These are phyloP conservation scores for Hirtodrosophila cameraria DNA, from an alignment of 2,888 invertebrate genomes.

Conservation along the genomic window DNA sequence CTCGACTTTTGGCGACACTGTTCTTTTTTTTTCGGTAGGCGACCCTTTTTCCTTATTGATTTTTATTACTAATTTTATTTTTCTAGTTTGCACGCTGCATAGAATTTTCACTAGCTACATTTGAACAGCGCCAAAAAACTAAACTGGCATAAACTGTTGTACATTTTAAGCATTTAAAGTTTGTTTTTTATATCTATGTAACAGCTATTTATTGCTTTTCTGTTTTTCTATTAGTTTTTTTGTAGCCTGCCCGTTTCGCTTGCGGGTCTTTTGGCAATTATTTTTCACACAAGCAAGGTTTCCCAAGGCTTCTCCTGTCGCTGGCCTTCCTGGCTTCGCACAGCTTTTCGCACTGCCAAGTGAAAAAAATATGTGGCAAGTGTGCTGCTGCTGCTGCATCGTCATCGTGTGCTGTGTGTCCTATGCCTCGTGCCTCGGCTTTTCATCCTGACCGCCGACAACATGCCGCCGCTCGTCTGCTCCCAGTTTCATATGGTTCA, in stretches of 20 bases:
- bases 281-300: slow-evolving; percentile 20
- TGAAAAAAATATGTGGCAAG: slow-evolving; percentile 24
- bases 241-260: not conserved
- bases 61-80: slow-evolving; percentile 24
- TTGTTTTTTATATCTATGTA: slow-evolving; percentile 2
- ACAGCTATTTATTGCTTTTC: slow-evolving; percentile 21
- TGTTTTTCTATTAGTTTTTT: slow-evolving; percentile 7
- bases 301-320: slow-evolving; percentile 32
- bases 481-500: slow-evolving; percentile 5
- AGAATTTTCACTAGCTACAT: no score
- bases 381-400: slow-evolving; percentile 8
- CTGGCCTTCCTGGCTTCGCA: slow-evolving; percentile 52
- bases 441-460: slow-evolving; percentile 78
- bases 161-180: no score
- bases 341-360: slow-evolving; percentile 52
- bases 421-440: slow-evolving; percentile 35
- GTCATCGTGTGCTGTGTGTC: slow-evolving; percentile 25
- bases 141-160: not conserved
- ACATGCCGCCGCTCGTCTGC: slow-evolving; percentile 50
- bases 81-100: not conserved
- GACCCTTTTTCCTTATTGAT: slow-evolving; percentile 33
- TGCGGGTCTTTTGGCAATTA: slow-evolving; percentile 16
- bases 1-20: slow-evolving; percentile 37
- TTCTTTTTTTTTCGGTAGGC: slow-evolving; percentile 2
- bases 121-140: no score